Evolutionary conservation across 1,140 invertebrate species (phyloP).

Genomic region (Leucophenga varia): DNA sequence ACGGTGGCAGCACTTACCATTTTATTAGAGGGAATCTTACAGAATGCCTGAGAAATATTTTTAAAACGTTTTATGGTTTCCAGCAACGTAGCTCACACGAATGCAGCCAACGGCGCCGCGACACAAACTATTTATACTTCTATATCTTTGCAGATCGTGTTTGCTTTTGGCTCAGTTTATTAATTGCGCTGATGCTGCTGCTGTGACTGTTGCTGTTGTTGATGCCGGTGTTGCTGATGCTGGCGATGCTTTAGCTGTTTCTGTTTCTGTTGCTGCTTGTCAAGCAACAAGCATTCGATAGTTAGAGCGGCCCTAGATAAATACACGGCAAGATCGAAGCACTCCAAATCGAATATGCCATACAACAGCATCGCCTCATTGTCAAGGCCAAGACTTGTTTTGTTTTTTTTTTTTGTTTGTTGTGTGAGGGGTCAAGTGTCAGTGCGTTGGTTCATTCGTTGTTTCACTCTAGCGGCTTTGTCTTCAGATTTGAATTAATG

Average conservation of each 20-base stretch:
- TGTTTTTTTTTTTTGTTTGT: too few relatives aligned
- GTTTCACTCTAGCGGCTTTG: slow-evolving; percentile 7
- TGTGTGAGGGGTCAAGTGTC: slow-evolving; percentile 50
- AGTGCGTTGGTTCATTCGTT: slow-evolving; percentile 36
- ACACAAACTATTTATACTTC: slow-evolving; percentile 48
- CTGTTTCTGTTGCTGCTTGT: slow-evolving; percentile 14
- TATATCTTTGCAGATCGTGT: slow-evolving; percentile 30
- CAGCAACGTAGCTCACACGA: slow-evolving; percentile 32
- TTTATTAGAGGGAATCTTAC: slow-evolving; percentile 12
- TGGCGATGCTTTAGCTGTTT: background rate
- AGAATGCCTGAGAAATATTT: slow-evolving; percentile 27
- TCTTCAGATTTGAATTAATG: slow-evolving; percentile 33
- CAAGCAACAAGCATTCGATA: slow-evolving; percentile 22
- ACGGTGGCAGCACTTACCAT: slow-evolving; percentile 18
- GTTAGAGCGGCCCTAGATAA: slow-evolving; percentile 44
- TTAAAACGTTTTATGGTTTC: too few relatives aligned
- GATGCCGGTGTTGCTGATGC: slow-evolving; percentile 2
- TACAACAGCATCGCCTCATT: slow-evolving; percentile 32
- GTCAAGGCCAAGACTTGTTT: slow-evolving; percentile 45
- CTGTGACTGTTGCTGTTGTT: slow-evolving; percentile 16
- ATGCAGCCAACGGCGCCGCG: slow-evolving; percentile 33
- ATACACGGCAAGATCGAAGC: slow-evolving; percentile 21
- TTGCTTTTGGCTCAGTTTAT: slow-evolving; percentile 35
- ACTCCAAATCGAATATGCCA: slow-evolving; percentile 19
- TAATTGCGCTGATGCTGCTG: slow-evolving; percentile 37